phyloP scores from a whole-genome alignment of 1,140 invertebrate species.

The Zaprionus vittiger region DNA sequence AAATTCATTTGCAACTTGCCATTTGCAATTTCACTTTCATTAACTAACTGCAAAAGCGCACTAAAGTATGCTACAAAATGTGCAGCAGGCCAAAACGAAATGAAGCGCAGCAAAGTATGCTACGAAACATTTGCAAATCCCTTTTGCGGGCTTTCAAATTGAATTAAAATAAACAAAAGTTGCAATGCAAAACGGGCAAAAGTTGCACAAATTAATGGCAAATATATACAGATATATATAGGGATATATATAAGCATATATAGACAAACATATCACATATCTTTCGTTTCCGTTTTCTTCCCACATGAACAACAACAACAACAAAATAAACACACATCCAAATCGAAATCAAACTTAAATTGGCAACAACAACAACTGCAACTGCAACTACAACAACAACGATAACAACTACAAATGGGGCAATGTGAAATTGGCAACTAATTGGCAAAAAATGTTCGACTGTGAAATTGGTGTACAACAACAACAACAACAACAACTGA shows the following conservation, averaged over 20 bases:
- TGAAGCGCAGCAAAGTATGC: constrained; percentile 1
- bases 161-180: constrained; percentile 34
- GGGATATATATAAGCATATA: background rate
- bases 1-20: constrained; percentile 19
- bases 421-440: constrained; percentile 62
- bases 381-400: constrained; percentile 29
- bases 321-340: constrained; percentile 38
- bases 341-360: constrained; percentile 50
- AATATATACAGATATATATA: background rate
- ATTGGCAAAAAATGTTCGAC: constrained; percentile 66
- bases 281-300: constrained; percentile 34
- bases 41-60: background rate
- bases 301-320: constrained; percentile 59
- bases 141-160: constrained; percentile 16
- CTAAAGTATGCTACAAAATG: constrained; percentile 37
- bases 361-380: constrained; percentile 48
- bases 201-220: constrained; percentile 12
- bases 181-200: constrained; percentile 7
- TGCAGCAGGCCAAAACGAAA: background rate
- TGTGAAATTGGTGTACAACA: constrained; percentile 58
- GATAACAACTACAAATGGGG: constrained; percentile 24
- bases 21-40: constrained; percentile 42
- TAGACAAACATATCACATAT: constrained; percentile 38
- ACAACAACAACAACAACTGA: constrained; percentile 41
- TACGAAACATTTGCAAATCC: constrained; percentile 21